These are phyloP conservation scores for Loxodonta africana DNA, from an alignment of 2,113 vertebrate genomes.

Conservation along the genomic window DNA sequence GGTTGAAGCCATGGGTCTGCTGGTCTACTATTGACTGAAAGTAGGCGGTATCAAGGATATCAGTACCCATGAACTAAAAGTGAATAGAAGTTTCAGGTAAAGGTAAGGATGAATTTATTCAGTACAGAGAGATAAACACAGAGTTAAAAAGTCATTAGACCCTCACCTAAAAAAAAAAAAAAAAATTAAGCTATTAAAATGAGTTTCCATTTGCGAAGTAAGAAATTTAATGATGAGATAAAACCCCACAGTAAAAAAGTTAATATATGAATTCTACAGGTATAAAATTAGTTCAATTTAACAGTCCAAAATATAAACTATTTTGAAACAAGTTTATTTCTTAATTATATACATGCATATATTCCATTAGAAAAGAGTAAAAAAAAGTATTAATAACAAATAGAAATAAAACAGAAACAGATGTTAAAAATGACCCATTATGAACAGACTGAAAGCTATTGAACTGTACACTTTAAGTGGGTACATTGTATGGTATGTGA, in stretches of 20 bases:
- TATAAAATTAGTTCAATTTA: neutral
- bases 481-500: too few relatives aligned
- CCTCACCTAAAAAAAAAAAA: neutral
- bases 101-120: neutral
- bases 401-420: neutral
- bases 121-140: neutral
- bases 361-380: neutral
- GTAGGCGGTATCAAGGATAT: neutral
- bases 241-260: neutral
- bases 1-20: neutral
- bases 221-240: slow-evolving; percentile 9
- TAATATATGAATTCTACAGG: neutral
- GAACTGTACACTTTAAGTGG: too few relatives aligned
- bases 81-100: neutral
- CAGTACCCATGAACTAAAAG: neutral
- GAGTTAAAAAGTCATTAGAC: neutral
- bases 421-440: neutral
- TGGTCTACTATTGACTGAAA: neutral
- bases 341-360: neutral
- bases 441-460: neutral
- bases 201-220: neutral
- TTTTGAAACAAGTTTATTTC: neutral
- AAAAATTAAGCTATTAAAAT: neutral
- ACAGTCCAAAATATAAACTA: neutral
- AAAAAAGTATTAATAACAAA: neutral